These are phyloP conservation scores for Lemur catta DNA, from an alignment of 2,797 vertebrate species.

Conservation along the genomic window DNA sequence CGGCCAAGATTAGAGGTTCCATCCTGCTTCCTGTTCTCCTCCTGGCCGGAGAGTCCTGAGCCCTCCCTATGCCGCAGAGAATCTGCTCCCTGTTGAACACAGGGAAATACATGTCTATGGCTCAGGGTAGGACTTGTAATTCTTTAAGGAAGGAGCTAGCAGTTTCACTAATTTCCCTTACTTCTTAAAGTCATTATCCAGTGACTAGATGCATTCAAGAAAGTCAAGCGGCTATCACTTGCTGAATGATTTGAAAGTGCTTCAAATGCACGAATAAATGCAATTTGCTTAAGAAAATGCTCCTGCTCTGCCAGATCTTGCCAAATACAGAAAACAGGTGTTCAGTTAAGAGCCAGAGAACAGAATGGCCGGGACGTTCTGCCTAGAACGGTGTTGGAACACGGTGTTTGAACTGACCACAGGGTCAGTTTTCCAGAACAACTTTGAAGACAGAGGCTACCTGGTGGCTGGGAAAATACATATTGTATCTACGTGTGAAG, in stretches of 20 bases:
- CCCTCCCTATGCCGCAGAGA: background rate
- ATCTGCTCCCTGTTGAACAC: background rate
- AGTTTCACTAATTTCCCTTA: background rate
- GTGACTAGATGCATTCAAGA: background rate
- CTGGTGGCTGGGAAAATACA: background rate
- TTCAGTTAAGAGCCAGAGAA: background rate
- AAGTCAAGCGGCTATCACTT: conserved; percentile 42
- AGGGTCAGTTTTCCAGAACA: background rate
- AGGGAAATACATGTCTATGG: rapidly evolving
- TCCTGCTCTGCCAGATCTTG: background rate
- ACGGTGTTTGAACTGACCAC: background rate
- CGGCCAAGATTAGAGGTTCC: background rate
- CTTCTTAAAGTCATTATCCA: background rate
- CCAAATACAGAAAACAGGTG: conserved; percentile 4
- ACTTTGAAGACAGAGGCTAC: background rate
- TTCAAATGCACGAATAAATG: background rate
- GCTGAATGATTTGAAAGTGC: conserved; percentile 19
- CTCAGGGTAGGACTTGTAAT: background rate
- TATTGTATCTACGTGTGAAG: background rate
- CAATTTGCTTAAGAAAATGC: background rate
- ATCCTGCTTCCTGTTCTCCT: background rate
- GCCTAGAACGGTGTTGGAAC: background rate
- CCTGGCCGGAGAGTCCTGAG: background rate
- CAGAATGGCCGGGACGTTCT: background rate
- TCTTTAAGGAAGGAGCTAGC: background rate